Conservation (phyloP, 1,140 invertebrate genomes). For the Hermetia illucens region DNA sequence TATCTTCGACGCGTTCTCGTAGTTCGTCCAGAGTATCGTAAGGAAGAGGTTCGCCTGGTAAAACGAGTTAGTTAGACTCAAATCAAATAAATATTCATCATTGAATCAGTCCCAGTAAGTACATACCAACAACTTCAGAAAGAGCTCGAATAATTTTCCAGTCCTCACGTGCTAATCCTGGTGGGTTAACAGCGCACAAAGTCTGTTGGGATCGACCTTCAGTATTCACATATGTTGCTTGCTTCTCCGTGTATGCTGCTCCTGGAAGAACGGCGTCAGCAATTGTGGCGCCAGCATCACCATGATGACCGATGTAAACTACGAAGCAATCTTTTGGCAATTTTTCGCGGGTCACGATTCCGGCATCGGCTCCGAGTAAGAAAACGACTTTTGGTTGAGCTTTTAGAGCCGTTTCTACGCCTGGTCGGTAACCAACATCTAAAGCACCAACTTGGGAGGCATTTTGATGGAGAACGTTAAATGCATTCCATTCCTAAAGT, state of each 20-base stretch:
- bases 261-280: constrained; percentile 92
- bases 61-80: not conserved
- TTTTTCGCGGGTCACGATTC: constrained; percentile 58
- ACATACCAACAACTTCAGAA: constrained; percentile 59
- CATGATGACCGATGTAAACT: constrained; percentile 96
- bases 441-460: constrained; percentile 90
- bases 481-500: constrained; percentile 46
- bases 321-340: constrained; percentile 73
- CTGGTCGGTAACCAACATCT: constrained; percentile 85
- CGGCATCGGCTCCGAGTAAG: constrained; percentile 86
- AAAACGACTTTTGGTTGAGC: constrained; percentile 69
- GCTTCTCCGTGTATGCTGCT: constrained; percentile 98
- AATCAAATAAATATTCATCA: not conserved
- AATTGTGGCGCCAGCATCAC: constrained; percentile 81
- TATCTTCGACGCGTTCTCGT: constrained; percentile 62
- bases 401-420: constrained; percentile 52
- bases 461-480: constrained; percentile 84
- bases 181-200: constrained; percentile 76
- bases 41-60: constrained; percentile 44
- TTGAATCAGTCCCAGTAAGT: no score
- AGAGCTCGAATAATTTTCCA: constrained; percentile 89
- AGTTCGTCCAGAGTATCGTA: constrained; percentile 84
- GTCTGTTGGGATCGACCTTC: constrained; percentile 96
- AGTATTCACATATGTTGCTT: constrained; percentile 92
- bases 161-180: constrained; percentile 87